A percentile compares a stretch with the other conserved stretches of the same genome.
phyloP scores from a whole-genome alignment of 2,888 invertebrate genomes.

The Chrysopilus asiliformis region DNA sequence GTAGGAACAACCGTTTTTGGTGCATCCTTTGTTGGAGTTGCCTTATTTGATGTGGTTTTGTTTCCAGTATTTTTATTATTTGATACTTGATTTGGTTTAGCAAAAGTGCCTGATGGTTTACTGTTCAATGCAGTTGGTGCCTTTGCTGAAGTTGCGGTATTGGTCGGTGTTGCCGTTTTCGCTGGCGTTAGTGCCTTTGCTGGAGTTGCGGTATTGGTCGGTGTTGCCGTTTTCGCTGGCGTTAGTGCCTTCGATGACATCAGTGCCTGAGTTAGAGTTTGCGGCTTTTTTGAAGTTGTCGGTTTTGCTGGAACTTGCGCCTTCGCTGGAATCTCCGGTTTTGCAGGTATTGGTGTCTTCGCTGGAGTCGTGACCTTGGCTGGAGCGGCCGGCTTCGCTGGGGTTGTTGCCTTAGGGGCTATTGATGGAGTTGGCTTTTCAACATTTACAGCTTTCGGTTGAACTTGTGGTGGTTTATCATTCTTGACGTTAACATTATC shows the following conservation, averaged over 20 bases:
- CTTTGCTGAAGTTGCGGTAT: constrained; percentile 1
- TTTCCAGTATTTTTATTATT: too few relatives aligned
- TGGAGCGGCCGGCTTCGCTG: not conserved
- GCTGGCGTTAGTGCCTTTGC: not conserved
- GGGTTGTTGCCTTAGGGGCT: not conserved
- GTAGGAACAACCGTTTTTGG: too few relatives aligned
- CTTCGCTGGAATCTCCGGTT: not conserved
- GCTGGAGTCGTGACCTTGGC: not conserved
- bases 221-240: not conserved
- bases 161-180: not conserved
- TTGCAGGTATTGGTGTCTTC: not conserved
- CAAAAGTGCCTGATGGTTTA: not conserved
- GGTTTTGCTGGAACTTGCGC: constrained; percentile 1
- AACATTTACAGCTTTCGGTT: not conserved
- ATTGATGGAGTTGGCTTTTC: not conserved
- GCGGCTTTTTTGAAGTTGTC: not conserved
- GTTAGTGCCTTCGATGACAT: too few relatives aligned
- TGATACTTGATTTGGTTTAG: too few relatives aligned
- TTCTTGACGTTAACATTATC: too few relatives aligned
- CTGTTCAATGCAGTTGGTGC: not conserved
- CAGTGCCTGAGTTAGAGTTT: too few relatives aligned
- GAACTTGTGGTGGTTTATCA: too few relatives aligned
- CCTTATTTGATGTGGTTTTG: too few relatives aligned
- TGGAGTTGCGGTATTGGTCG: not conserved
- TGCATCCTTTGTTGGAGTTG: too few relatives aligned